Conservation (phyloP, 2,888 invertebrate genomes). For the Serripes groenlandicus region DNA sequence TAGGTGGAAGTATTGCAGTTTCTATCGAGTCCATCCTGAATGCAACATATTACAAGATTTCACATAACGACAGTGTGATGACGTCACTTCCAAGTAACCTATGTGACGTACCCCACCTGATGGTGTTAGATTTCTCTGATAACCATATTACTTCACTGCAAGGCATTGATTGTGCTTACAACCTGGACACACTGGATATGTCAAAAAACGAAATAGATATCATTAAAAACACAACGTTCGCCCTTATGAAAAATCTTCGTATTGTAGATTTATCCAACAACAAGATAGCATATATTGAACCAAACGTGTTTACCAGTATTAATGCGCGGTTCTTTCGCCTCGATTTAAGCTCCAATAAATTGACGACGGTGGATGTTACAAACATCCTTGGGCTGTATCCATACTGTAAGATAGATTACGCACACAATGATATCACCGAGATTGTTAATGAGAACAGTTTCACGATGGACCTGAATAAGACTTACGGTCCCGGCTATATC, state of each 20-base stretch:
- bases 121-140: conserved; percentile 24
- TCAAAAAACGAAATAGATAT: conserved; percentile 10
- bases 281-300: conserved; percentile 13
- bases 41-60: too few relatives aligned
- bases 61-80: too few relatives aligned
- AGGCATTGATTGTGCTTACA: conserved; percentile 26
- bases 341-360: neutral
- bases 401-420: conserved; percentile 39
- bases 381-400: conserved; percentile 33
- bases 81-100: too few relatives aligned
- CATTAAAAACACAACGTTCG: conserved; percentile 29
- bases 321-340: neutral
- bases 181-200: conserved; percentile 21
- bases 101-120: too few relatives aligned
- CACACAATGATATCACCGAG: conserved; percentile 44
- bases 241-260: conserved; percentile 14
- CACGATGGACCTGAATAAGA: conserved; percentile 23
- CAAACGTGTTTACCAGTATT: neutral
- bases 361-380: conserved; percentile 33
- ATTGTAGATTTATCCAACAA: conserved; percentile 13
- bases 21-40: too few relatives aligned
- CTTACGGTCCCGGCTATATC: conserved; percentile 45
- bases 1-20: too few relatives aligned
- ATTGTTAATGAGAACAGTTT: conserved; percentile 30
- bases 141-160: conserved; percentile 18